Conservation (phyloP, 2,888 invertebrate genomes). For the Drosophila lacicola region DNA sequence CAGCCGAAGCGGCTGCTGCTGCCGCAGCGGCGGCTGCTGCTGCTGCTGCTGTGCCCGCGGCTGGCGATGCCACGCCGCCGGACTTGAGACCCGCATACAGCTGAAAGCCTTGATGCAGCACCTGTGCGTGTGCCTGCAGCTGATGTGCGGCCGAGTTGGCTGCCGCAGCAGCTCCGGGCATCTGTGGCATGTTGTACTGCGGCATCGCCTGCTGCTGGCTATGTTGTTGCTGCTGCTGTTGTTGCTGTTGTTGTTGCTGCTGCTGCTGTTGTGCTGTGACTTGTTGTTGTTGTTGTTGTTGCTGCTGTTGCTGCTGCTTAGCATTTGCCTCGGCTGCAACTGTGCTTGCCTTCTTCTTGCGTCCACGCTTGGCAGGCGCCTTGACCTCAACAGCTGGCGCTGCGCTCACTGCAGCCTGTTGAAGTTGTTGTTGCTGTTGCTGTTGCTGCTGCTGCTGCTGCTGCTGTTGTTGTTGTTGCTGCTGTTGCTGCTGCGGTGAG, state of each 20-base stretch:
- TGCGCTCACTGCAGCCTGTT: constrained; percentile 1
- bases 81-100: constrained; percentile 87
- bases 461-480: constrained; percentile 40
- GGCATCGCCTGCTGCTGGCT: constrained; percentile 60
- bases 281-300: constrained; percentile 56
- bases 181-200: constrained; percentile 74
- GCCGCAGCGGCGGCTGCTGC: constrained; percentile 63
- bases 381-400: constrained; percentile 50
- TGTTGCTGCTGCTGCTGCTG: constrained; percentile 45
- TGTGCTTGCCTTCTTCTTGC: constrained; percentile 81
- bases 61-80: constrained; percentile 79
- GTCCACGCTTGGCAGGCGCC: constrained; percentile 78
- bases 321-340: constrained; percentile 77
- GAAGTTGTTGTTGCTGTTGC: constrained; percentile 36
- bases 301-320: constrained; percentile 50
- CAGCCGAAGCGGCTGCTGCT: constrained; percentile 27
- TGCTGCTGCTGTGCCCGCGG: constrained; percentile 50
- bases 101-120: constrained; percentile 86
- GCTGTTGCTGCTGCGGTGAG: constrained; percentile 30
- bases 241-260: constrained; percentile 62
- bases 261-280: constrained; percentile 53
- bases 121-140: constrained; percentile 80
- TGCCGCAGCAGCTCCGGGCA: constrained; percentile 74
- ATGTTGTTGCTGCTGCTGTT: constrained; percentile 58
- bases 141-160: constrained; percentile 68